Conservation (phyloP, 2,113 vertebrate species). For the rat (Rattus norvegicus) region DNA sequence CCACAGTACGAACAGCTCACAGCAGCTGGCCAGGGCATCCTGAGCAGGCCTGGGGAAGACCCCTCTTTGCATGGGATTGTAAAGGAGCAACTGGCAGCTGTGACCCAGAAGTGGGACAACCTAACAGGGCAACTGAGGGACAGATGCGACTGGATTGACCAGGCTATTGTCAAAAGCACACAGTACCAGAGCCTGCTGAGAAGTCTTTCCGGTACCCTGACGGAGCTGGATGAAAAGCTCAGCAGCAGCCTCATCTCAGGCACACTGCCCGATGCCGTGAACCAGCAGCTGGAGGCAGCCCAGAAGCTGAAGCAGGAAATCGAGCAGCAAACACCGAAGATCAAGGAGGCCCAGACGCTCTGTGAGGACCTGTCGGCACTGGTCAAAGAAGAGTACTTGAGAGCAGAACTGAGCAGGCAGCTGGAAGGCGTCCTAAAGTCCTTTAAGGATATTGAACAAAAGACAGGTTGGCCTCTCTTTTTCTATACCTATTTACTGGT, state of each 20-base stretch:
- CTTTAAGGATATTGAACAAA: constrained; percentile 94
- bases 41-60: constrained; percentile 89
- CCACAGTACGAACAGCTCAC: constrained; percentile 94
- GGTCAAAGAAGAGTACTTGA: constrained; percentile 96
- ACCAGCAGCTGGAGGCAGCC: constrained; percentile 92
- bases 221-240: constrained; percentile 90
- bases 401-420: constrained; percentile 93
- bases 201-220: constrained; percentile 88
- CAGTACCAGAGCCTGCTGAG: constrained; percentile 92
- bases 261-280: constrained; percentile 92
- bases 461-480: constrained; percentile 91
- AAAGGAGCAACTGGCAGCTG: constrained; percentile 88
- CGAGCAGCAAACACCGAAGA: constrained; percentile 90
- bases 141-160: constrained; percentile 92
- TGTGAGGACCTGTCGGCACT: constrained; percentile 91
- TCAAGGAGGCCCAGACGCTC: constrained; percentile 90
- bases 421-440: constrained; percentile 93
- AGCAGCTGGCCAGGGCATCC: constrained; percentile 88
- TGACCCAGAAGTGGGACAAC: constrained; percentile 94
- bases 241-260: constrained; percentile 88
- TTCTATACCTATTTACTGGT: background rate
- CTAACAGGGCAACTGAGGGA: constrained; percentile 92
- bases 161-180: constrained; percentile 92
- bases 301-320: constrained; percentile 90
- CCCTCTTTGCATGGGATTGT: constrained; percentile 86